These are phyloP conservation scores for Oreohelix idahoensis DNA, from an alignment of 1,140 invertebrate genomes.

Conservation along the genomic window DNA sequence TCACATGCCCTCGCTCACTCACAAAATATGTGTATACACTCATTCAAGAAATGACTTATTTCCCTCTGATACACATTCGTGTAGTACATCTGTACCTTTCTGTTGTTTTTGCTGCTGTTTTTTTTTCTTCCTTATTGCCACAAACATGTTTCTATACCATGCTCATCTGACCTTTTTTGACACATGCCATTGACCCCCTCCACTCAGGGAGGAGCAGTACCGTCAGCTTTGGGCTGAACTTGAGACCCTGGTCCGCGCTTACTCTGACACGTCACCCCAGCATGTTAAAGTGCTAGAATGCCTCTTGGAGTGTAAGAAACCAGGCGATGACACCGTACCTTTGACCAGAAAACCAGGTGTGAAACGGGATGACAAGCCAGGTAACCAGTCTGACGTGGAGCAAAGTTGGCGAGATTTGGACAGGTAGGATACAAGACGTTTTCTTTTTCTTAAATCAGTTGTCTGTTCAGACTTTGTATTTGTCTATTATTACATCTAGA, in stretches of 20 bases:
- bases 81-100: too few relatives aligned
- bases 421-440: slow-evolving; percentile 69
- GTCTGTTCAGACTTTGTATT: too few relatives aligned
- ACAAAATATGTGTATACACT: too few relatives aligned
- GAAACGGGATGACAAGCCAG: slow-evolving; percentile 77
- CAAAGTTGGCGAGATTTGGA: slow-evolving; percentile 78
- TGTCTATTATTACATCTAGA: too few relatives aligned
- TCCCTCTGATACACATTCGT: too few relatives aligned
- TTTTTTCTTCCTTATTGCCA: too few relatives aligned
- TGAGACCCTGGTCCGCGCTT: slow-evolving; percentile 85
- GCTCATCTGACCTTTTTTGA: too few relatives aligned
- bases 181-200: slow-evolving; percentile 35
- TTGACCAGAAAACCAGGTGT: slow-evolving; percentile 58
- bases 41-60: too few relatives aligned
- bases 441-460: too few relatives aligned
- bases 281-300: slow-evolving; percentile 88
- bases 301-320: slow-evolving; percentile 83
- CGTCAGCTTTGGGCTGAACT: slow-evolving; percentile 90
- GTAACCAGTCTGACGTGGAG: slow-evolving; percentile 75
- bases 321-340: slow-evolving; percentile 69
- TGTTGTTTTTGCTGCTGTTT: too few relatives aligned
- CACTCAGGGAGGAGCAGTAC: slow-evolving; percentile 87
- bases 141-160: too few relatives aligned
- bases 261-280: slow-evolving; percentile 78
- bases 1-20: too few relatives aligned